These are phyloP conservation scores for Oscheius sp. DNA, from an alignment of 2,888 invertebrate genomes.

Conservation along the genomic window DNA sequence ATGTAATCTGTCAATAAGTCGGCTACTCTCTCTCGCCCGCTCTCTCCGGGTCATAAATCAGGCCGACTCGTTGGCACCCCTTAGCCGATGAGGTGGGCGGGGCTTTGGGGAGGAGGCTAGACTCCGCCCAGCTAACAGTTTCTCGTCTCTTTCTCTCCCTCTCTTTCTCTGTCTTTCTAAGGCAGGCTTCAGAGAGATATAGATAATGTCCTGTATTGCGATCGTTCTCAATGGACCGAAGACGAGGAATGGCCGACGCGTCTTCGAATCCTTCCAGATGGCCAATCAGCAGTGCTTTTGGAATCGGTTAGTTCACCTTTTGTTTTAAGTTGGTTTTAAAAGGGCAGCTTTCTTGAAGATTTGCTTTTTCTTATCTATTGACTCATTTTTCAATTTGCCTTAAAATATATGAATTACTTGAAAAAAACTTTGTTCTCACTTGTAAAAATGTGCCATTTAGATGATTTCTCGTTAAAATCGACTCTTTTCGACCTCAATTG, in stretches of 20 bases:
- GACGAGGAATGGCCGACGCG: slow-evolving; percentile 49
- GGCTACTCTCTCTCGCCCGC: neutral
- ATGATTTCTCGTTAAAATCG: too few species aligned
- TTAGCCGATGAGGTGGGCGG: neutral
- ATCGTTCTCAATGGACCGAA: slow-evolving; percentile 49
- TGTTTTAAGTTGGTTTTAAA: neutral
- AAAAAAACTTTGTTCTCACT: too few species aligned
- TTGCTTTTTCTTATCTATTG: neutral
- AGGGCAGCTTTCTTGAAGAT: neutral
- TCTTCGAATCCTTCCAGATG: slow-evolving; percentile 53
- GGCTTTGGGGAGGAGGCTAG: too few species aligned
- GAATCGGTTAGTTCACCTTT: slow-evolving; percentile 47
- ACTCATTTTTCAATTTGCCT: neutral
- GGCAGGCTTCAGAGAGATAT: too few species aligned
- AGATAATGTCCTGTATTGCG: slow-evolving; percentile 45
- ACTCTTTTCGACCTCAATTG: too few species aligned
- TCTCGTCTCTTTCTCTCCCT: neutral
- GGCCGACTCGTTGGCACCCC: neutral
- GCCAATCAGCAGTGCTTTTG: slow-evolving; percentile 51
- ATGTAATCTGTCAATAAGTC: too few species aligned
- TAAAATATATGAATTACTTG: too few species aligned
- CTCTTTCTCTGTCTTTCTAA: neutral
- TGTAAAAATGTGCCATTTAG: too few species aligned
- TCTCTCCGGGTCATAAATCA: slow-evolving; percentile 8
- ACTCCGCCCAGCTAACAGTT: neutral